Evolutionary conservation across 2,113 vertebrate species (phyloP).

Genomic region (Crotalus viridis): DNA sequence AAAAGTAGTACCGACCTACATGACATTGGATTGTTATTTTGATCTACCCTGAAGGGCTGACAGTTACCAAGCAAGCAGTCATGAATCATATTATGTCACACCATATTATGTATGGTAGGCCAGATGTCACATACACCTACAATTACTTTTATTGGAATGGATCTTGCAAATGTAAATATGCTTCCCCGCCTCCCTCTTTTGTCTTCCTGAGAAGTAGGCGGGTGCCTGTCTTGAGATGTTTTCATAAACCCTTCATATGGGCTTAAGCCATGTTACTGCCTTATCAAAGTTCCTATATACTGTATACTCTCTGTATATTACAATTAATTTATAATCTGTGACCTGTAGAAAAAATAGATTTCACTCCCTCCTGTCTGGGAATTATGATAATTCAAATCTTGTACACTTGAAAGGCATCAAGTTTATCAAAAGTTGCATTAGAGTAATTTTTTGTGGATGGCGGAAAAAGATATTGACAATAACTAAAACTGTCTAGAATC

Average conservation of each 20-base stretch:
- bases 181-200: background rate
- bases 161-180: background rate
- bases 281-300: background rate
- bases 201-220: background rate
- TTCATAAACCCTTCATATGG: background rate
- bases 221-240: background rate
- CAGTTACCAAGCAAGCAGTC: background rate
- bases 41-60: background rate
- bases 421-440: background rate
- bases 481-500: conserved; percentile 19
- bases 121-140: background rate
- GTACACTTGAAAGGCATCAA: background rate
- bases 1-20: background rate
- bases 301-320: background rate
- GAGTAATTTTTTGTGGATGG: background rate
- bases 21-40: background rate
- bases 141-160: background rate
- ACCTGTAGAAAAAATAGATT: background rate
- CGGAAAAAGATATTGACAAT: background rate
- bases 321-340: background rate
- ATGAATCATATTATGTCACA: background rate
- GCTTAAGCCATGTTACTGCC: background rate
- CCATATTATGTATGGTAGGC: background rate
- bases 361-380: background rate
- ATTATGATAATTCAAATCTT: background rate